Base-by-base conservation (phyloP, 2,888 invertebrate genomes). In the Stenoptilia bipunctidactyla region DNA sequence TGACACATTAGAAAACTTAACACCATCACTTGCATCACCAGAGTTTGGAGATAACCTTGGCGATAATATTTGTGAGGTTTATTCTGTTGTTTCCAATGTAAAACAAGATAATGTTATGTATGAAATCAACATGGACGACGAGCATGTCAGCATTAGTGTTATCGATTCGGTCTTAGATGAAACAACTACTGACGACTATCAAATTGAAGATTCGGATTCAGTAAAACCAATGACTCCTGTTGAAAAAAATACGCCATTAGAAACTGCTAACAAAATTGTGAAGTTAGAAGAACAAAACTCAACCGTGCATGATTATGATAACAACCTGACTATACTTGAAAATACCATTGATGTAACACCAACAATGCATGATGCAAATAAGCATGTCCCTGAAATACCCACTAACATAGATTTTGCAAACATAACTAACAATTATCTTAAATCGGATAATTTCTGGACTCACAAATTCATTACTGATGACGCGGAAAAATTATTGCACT, bases 401-500 rank as follows among this genome's bases (percentile, higher is more conserved):
- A 58, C 64, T 77, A 74, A 76, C 65, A 60, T 45, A 59, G 55
- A 51, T 37, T 47, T 51, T 42, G 46, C 47, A 37, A 27, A 34
- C 41, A 42, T 45, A 53, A 66, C 70, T 71, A 77, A 74, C 66
- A 57, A 82, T 47, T n/a, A n/a, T n/a, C 58, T 85, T 37, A 69
- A 69, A 64, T 80, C 87, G 47, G 80, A 85, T 50, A 76, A 80
- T 33, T 88, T 89, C 58, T 90, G 88, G 89, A 60, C 79, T 12
- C 76, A 87, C 39, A 90, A 88, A 63, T 73, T 75, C 44, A 52
- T 71, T 15, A 76, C 86, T 45, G 85, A 89, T 52, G 87, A 89
- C 46, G 88, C 90, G 13, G 90, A 91, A 66, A 52, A 61, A 47
- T 43, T 56, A 42, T 48, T 70, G 39, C 40, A 58, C 39, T 51